Base-by-base conservation (phyloP, 2,797 vertebrate species). In the Aythya fuligula region DNA sequence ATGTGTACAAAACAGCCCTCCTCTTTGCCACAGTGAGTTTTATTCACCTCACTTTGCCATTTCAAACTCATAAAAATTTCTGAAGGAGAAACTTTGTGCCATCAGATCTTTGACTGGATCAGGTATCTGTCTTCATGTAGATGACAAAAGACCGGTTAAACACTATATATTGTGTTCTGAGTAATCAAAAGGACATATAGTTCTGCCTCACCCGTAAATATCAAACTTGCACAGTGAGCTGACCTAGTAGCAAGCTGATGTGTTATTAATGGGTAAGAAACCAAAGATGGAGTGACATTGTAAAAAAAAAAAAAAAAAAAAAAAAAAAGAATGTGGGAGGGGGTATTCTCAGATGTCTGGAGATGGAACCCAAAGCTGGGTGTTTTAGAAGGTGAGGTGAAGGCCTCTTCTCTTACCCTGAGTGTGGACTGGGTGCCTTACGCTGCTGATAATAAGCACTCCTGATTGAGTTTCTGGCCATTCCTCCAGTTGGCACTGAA, bases 141-240 rank as follows among this genome's bases (percentile, higher is more conserved):
- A 22, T 94, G 47, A 36, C 22, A 32, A 2, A 65, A 41, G 75
- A 25, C 15, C 34, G 47, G 15, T 19, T 80, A 54, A 73, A 16
- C 21, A n/a, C 20, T 60, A 36, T 32, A 19, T 2, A 12, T 11
- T 43, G 16, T 76, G 38, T 57, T 89, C 69, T 74, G n/a, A 16
- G 11, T 71, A 79, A 56, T 32, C 14, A 24, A 67, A 64, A 81
- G 27, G 21, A 86, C 67, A 67, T 14, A 34, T 14, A 49, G 13
- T 36, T 64, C 3, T 67, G 18, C 38, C n/a, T 85, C 5, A 2
- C 28, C 28, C 13, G 18, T 65, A 24, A 7, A 8, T 54, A 28
- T 56, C 1, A 0, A 30, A 56, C 58, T 77, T 62, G 12, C 47
- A 20, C 17, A 5, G 7, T 0, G 1, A 36, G 28, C 11, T 2